These are phyloP conservation scores for Temnothorax longispinosus DNA, from an alignment of 1,140 invertebrate species.

Conservation along the genomic window DNA sequence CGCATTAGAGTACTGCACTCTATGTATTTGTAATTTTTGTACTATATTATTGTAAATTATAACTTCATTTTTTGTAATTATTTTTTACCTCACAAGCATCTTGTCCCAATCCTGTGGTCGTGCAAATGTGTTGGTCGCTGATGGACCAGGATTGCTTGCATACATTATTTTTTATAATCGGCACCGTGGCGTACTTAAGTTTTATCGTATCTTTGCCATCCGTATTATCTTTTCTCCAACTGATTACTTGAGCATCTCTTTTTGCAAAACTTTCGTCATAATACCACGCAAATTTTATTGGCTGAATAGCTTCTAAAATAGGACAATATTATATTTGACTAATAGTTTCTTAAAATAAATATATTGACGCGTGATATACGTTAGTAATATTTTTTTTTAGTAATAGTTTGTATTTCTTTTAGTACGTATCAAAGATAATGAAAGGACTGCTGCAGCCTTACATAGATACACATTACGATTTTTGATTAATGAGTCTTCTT, in stretches of 20 bases:
- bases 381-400: too few species aligned
- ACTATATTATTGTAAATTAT: too few species aligned
- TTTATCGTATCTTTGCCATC: background rate
- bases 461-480: background rate
- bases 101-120: background rate
- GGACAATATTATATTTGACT: background rate
- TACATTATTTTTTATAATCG: background rate
- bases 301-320: conserved; percentile 1
- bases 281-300: background rate
- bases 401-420: background rate
- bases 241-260: conserved; percentile 37
- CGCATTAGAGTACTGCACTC: too few species aligned
- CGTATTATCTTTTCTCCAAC: conserved; percentile 56
- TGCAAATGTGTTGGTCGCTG: background rate
- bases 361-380: too few species aligned
- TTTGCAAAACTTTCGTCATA: background rate
- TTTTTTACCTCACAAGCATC: background rate
- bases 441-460: background rate
- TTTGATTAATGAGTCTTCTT: background rate
- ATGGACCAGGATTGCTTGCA: background rate
- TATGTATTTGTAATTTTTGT: too few species aligned
- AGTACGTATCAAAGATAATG: background rate
- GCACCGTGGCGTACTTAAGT: background rate
- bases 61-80: too few species aligned
- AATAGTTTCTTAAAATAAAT: background rate